A percentile compares a stretch with the other conserved stretches of the same genome.
Evolutionary conservation across 2,113 vertebrate species (phyloP).

Genomic region (Hippopotamus amphibius): DNA sequence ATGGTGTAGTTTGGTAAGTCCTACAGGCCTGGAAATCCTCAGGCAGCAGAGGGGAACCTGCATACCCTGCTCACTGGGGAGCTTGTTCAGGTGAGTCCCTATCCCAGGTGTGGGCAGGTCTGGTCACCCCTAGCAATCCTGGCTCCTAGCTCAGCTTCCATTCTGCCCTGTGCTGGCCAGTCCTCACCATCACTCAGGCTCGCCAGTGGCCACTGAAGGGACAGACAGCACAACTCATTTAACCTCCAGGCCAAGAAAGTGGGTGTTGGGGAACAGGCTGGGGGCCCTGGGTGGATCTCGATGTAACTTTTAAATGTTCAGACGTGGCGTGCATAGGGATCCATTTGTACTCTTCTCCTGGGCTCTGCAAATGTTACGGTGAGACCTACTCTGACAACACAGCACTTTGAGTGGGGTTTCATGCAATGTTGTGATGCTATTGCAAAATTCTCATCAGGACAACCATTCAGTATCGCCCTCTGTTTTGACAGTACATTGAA

Average conservation of each 20-base stretch:
- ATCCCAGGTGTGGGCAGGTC: not conserved
- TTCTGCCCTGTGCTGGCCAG: not conserved
- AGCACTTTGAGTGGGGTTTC: not conserved
- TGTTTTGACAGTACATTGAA: not conserved
- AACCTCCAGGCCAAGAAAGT: not conserved
- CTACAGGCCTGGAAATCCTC: not conserved
- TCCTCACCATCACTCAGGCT: not conserved
- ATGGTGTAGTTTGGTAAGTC: not conserved
- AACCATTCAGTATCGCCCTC: not conserved
- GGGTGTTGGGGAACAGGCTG: not conserved
- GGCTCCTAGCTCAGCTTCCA: not conserved
- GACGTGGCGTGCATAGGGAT: rapidly evolving
- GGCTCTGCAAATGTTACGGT: not conserved
- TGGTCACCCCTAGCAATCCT: rapidly evolving
- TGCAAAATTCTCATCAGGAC: not conserved
- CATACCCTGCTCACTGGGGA: not conserved
- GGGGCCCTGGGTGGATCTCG: not conserved
- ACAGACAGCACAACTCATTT: not conserved
- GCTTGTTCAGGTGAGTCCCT: not conserved
- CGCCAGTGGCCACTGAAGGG: not conserved
- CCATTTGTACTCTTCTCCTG: not conserved
- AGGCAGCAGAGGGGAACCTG: not conserved
- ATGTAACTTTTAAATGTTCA: not conserved
- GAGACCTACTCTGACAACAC: not conserved
- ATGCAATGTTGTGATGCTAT: not conserved